These are phyloP conservation scores for Rhinolophus sinicus DNA, from an alignment of 2,113 vertebrate species.

Conservation along the genomic window DNA sequence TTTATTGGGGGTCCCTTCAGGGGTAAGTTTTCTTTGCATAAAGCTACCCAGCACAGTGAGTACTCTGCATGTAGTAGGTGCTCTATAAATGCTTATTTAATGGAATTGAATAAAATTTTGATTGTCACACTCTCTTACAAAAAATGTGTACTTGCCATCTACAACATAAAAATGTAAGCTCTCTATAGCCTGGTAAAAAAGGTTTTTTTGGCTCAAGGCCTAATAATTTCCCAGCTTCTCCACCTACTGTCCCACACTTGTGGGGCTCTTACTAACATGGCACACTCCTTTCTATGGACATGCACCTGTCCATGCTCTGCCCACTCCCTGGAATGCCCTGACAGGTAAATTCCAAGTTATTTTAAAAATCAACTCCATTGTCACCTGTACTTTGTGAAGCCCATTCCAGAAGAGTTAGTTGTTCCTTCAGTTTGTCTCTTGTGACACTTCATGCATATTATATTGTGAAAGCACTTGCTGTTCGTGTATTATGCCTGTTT, in stretches of 20 bases:
- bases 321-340: not conserved
- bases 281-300: rapidly evolving
- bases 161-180: conserved; percentile 14
- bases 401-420: not conserved
- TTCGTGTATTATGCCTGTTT: not conserved
- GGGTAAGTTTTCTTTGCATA: not conserved
- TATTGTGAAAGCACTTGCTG: not conserved
- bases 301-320: no score
- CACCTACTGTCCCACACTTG: rapidly evolving
- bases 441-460: not conserved
- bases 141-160: not conserved
- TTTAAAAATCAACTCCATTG: not conserved
- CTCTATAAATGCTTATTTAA: not conserved
- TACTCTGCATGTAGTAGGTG: not conserved
- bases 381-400: not conserved
- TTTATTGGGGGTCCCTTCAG: not conserved
- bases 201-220: not conserved
- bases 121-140: not conserved
- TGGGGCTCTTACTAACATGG: not conserved
- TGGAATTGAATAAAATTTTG: not conserved
- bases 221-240: not conserved
- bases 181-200: not conserved
- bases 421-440: not conserved
- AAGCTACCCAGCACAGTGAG: not conserved
- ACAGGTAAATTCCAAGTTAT: not conserved